These are phyloP conservation scores for Polypedilum vanderplanki DNA, from an alignment of 1,140 invertebrate species.

Conservation along the genomic window DNA sequence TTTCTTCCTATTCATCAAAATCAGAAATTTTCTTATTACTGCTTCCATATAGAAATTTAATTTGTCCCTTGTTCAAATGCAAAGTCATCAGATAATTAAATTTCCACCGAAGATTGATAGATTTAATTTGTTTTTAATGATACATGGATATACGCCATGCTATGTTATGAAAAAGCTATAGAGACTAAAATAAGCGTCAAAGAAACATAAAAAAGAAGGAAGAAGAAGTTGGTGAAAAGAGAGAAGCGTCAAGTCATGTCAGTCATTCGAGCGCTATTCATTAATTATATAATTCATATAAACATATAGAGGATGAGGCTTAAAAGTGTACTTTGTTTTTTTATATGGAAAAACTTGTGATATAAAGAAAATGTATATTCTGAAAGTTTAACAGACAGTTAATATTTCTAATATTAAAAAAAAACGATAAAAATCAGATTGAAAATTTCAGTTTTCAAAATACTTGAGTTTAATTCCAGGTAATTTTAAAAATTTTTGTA, in stretches of 20 bases:
- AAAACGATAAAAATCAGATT: too few relatives aligned
- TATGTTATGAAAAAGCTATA: not conserved
- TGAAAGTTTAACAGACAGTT: too few relatives aligned
- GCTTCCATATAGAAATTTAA: too few relatives aligned
- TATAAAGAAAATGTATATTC: too few relatives aligned
- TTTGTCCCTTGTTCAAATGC: not conserved
- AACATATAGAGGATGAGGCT: not conserved
- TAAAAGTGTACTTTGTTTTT: too few relatives aligned
- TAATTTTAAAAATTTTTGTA: too few relatives aligned
- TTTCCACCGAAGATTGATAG: constrained; percentile 14
- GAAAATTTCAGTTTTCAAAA: too few relatives aligned
- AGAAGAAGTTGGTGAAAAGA: not conserved
- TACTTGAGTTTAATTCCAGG: too few relatives aligned
- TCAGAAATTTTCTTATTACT: too few relatives aligned
- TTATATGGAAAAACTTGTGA: too few relatives aligned
- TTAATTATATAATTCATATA: not conserved
- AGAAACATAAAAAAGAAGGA: not conserved
- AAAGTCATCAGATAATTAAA: constrained; percentile 21
- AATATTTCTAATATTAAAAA: too few relatives aligned
- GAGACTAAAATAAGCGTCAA: not conserved
- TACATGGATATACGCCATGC: not conserved
- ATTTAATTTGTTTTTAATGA: constrained; percentile 29
- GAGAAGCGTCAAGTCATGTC: not conserved
- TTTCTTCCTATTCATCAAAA: too few relatives aligned
- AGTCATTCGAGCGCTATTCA: constrained; percentile 9